Evolutionary conservation across 2,888 invertebrate genomes (phyloP), one percentile per base, ranked within the genome.

Genomic region (Bellardia pandia): DNA sequence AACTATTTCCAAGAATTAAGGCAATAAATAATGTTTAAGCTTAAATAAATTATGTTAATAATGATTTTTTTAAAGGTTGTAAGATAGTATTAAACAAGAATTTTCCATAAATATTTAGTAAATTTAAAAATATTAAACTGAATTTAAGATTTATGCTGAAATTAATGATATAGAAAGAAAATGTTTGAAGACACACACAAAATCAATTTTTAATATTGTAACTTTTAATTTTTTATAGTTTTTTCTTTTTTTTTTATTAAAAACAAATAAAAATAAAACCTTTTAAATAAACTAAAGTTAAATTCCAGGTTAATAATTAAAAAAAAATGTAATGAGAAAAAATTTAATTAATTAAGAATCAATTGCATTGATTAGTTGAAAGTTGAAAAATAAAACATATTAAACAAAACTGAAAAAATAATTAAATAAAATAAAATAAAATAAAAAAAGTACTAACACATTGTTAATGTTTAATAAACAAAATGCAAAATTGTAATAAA

Each of bases 121-220:
- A 84, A 77, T 62, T 71, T 42, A 51, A 76, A 64, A 40, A 66
- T 23, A 80, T 30, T 69, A 58, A 72, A 58, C 62, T 76, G 33
- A 76, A 72, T 66, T 78, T 74, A 75, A 87, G 66, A 48, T 72
- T 53, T 79, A 85, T 77, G 80, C 75, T 66, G 71, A 86, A 80
- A 58, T 79, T 87, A 89, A 88, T 68, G 86, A 89, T 79, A 89
- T 77, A 89, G 42, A 71, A 40, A 53, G 37, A 58, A 89, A 90
- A 90, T 89, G 89, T 90, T 90, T 90, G 88, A 88, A 90, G 3
- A 13, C 23, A 91, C 88, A 89, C 5, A 33, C 33, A 58, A 23
- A 23, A 23, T 23, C 40, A 30, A 45, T 45, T 81, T 66, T 69
- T 66, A 56, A 62, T 48, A 56, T 45, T 53, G 6, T 14, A 48